Conservation (phyloP, 2,888 invertebrate genomes). For the Archips xylosteana region DNA sequence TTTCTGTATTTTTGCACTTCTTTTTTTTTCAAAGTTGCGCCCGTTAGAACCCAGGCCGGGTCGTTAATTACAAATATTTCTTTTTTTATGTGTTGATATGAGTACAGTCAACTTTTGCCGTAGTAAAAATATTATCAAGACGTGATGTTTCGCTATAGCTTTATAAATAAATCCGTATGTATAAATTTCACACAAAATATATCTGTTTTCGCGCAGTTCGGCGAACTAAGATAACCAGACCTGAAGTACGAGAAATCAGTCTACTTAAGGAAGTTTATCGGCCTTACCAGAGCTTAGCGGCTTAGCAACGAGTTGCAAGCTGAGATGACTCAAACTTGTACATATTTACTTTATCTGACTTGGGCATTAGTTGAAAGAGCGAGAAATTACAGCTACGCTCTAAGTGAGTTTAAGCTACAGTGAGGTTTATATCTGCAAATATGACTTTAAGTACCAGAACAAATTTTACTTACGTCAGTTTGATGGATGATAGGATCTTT, state of each 20-base stretch:
- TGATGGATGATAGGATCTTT: no score
- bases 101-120: no score
- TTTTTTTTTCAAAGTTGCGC: no score
- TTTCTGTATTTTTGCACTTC: no score
- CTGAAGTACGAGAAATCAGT: conserved; percentile 50
- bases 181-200: conserved; percentile 3
- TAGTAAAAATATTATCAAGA: no score
- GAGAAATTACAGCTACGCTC: conserved; percentile 7
- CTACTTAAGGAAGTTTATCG: conserved; percentile 51
- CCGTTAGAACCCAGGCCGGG: no score
- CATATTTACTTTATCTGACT: conserved; percentile 29
- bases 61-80: no score
- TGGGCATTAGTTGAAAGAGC: conserved; percentile 19
- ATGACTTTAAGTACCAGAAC: background rate
- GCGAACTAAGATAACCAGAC: conserved; percentile 48
- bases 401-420: background rate
- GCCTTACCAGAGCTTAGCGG: conserved; percentile 46
- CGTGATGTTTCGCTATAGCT: background rate
- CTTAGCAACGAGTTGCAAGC: conserved; percentile 40
- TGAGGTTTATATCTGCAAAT: background rate
- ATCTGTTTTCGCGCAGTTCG: conserved; percentile 37
- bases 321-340: conserved; percentile 36
- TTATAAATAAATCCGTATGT: background rate
- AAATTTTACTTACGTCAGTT: no score
- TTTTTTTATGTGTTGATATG: no score